Conservation (phyloP, 2,888 invertebrate genomes). For the Fragum whitleyi region DNA sequence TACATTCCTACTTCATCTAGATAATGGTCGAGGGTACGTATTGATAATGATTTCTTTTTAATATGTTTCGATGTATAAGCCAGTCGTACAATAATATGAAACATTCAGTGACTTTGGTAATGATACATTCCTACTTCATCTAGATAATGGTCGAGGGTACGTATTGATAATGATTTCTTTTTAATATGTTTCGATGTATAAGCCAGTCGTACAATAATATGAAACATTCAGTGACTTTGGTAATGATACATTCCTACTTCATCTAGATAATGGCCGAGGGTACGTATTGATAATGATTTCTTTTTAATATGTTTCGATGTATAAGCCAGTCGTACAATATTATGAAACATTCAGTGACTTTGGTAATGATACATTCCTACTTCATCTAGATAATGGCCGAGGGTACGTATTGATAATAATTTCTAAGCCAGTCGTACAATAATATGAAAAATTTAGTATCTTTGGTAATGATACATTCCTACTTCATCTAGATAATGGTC, state of each 20-base stretch:
- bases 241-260: conserved; percentile 96
- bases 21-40: conserved; percentile 94
- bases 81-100: conserved; percentile 99
- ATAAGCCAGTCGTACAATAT: no score
- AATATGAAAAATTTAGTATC: conserved; percentile 98
- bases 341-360: conserved; percentile 98
- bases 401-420: conserved; percentile 88
- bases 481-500: conserved; percentile 97
- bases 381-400: conserved; percentile 98
- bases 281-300: conserved; percentile 75
- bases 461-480: conserved; percentile 98
- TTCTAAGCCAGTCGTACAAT: no score
- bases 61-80: no score
- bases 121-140: conserved; percentile 96
- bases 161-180: conserved; percentile 62
- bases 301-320: no score
- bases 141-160: conserved; percentile 97
- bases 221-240: conserved; percentile 98
- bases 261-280: conserved; percentile 98
- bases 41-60: not conserved
- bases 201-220: conserved; percentile 99
- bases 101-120: conserved; percentile 98
- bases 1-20: conserved; percentile 96
- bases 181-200: no score
- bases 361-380: conserved; percentile 96